Conservation (phyloP, 2,113 vertebrate genomes). For the Blennius ocellaris region DNA sequence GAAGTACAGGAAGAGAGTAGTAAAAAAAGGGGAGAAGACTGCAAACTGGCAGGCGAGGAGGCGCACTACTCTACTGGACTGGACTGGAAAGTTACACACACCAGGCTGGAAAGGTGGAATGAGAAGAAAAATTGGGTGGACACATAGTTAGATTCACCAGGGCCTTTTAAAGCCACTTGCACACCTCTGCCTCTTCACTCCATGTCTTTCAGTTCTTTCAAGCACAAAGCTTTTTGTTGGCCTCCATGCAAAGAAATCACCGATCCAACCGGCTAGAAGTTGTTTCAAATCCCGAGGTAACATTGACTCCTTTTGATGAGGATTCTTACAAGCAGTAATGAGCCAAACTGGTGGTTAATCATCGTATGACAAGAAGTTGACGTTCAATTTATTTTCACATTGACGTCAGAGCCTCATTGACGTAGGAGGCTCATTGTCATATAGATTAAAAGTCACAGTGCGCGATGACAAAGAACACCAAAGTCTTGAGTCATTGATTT, state of each 20-base stretch:
- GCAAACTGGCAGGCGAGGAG: constrained; percentile 64
- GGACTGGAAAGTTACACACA: constrained; percentile 76
- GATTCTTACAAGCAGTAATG: constrained; percentile 17
- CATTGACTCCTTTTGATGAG: constrained; percentile 3
- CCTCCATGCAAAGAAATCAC: constrained; percentile 9
- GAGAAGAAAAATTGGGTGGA: constrained; percentile 63
- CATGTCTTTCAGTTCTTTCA: neutral
- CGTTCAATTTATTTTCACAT: constrained; percentile 44
- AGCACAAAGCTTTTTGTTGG: neutral
- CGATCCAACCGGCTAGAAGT: neutral
- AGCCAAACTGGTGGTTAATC: constrained; percentile 46
- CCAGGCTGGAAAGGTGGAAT: constrained; percentile 77
- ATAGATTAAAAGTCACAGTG: constrained; percentile 3
- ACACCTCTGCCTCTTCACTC: constrained; percentile 27
- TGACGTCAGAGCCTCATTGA: constrained; percentile 10
- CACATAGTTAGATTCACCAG: constrained; percentile 78
- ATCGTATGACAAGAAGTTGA: constrained; percentile 1
- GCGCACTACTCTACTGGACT: constrained; percentile 81
- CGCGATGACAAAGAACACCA: neutral
- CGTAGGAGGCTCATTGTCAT: neutral
- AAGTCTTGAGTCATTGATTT: too few relatives aligned
- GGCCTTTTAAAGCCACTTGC: constrained; percentile 72
- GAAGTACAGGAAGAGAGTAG: neutral
- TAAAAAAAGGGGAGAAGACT: constrained; percentile 43
- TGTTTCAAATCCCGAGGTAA: constrained; percentile 30